Base-by-base conservation (phyloP, 2,797 vertebrate species). In the Aphelocoma californica region DNA sequence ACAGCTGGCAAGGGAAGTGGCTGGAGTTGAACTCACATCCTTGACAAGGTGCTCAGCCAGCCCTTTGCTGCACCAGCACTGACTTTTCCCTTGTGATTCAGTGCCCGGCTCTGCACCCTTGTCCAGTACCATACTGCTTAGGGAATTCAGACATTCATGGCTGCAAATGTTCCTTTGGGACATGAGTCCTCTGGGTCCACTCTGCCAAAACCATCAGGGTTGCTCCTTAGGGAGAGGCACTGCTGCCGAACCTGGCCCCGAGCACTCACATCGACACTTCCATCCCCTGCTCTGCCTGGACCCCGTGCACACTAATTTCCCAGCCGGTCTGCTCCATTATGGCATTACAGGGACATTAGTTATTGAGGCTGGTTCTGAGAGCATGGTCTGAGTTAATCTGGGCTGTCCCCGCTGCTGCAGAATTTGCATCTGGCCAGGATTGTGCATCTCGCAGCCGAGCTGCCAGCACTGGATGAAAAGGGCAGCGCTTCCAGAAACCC, bases 251-350 rank as follows among this genome's bases (percentile, higher is more conserved):
- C 53, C 21, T 36, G 56, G 21, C 44, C 26, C 17, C 0, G 2
- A 45, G 60, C 0, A 0, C 56, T 82, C 14, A 0, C 29, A 6
- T 19, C 3, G 2, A 9, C 50, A 10, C 19, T 69, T 86, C 78
- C 73, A 47, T 29, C 14, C 31, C 45, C 29, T 71, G 62, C 80
- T 38, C 50, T 36, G 26, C 7, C 0, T 23, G 3, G 18, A 21
- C 32, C 28, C 60, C 4, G 0, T 5, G 48, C 47, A 16, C 58
- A 11, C 57, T 21, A 6, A 26, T 72, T 67, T 91, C 80, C 69
- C 26, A 8, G 53, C 48, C 1, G 8, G 5, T 58, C 45, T 19
- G 36, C 58, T 91, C 42, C 47, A 0, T 10, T 20, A 34, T 18
- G 28, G 53, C n/a, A 4, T 58, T 21, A 8, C 53, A 17, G 71